Evolutionary conservation across 2,888 invertebrate species (phyloP).

Genomic region (Ypsolopha sequella): DNA sequence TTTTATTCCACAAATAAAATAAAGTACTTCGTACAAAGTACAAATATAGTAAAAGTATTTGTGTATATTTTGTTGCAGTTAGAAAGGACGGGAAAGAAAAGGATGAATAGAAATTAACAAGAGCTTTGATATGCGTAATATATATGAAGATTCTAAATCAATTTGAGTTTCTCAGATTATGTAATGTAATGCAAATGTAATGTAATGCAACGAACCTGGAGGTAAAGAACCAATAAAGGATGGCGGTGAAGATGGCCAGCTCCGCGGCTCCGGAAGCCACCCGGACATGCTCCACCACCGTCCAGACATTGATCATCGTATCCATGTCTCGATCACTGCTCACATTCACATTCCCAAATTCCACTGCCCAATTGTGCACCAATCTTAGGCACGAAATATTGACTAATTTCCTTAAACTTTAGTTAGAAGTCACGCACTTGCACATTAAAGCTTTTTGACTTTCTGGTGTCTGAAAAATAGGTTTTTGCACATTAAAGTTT

Average conservation of each 20-base stretch:
- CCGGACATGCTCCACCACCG: conserved; percentile 58
- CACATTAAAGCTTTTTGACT: too few species aligned
- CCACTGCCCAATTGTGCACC: conserved; percentile 30
- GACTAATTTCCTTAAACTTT: neutral
- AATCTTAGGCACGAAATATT: neutral
- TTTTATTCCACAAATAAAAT: too few species aligned
- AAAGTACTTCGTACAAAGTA: too few species aligned
- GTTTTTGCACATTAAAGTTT: neutral
- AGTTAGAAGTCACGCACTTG: neutral
- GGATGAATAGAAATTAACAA: too few species aligned
- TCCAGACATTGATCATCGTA: conserved; percentile 58
- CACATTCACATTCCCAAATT: conserved; percentile 40
- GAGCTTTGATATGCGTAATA: too few species aligned
- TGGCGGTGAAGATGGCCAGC: conserved; percentile 71
- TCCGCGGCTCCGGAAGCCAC: conserved; percentile 72
- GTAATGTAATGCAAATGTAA: neutral
- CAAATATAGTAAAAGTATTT: too few species aligned
- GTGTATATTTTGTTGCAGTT: too few species aligned
- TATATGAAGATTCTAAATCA: too few species aligned
- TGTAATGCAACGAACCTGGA: conserved; percentile 55
- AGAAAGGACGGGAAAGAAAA: too few species aligned
- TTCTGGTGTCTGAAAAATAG: neutral
- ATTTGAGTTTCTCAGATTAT: too few species aligned
- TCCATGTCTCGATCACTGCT: conserved; percentile 40
- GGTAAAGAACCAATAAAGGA: conserved; percentile 74